Conservation (phyloP, 2,797 vertebrate genomes). For the Sebastes dallii region DNA sequence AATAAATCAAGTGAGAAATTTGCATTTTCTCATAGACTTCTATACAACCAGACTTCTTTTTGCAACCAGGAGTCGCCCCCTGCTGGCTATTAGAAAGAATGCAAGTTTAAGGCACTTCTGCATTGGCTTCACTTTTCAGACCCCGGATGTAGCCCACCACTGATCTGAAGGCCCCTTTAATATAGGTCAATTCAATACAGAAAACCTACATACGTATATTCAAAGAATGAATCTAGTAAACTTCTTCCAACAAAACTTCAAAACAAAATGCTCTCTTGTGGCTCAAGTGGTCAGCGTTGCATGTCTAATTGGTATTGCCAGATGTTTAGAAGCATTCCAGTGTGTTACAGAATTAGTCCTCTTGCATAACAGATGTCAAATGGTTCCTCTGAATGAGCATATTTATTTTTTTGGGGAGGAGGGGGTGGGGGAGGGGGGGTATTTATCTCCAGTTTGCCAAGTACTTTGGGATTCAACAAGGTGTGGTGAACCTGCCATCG, state of each 20-base stretch:
- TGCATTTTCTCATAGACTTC: too few species aligned
- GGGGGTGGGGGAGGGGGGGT: neutral
- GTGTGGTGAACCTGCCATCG: conserved; percentile 54
- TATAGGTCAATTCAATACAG: neutral
- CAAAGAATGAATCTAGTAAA: neutral
- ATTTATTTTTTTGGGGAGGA: neutral
- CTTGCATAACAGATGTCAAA: conserved; percentile 65
- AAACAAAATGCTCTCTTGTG: conserved; percentile 53
- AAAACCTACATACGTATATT: neutral
- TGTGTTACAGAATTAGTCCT: conserved; percentile 47
- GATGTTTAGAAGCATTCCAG: conserved; percentile 65
- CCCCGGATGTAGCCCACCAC: fast-evolving
- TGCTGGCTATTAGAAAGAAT: too few species aligned
- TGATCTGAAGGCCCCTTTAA: neutral
- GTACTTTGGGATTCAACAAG: conserved; percentile 55
- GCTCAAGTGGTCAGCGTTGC: conserved; percentile 47
- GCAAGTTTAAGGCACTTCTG: too few species aligned
- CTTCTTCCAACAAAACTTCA: conserved; percentile 33
- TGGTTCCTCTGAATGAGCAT: conserved; percentile 45
- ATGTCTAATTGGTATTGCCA: conserved; percentile 70
- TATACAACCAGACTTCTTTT: too few species aligned
- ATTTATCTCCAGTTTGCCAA: conserved; percentile 26
- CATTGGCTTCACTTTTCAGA: too few species aligned
- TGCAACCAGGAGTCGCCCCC: too few species aligned
- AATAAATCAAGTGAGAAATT: too few species aligned